phyloP scores from a whole-genome alignment of 2,888 invertebrate genomes.

The Baccha elongata region DNA sequence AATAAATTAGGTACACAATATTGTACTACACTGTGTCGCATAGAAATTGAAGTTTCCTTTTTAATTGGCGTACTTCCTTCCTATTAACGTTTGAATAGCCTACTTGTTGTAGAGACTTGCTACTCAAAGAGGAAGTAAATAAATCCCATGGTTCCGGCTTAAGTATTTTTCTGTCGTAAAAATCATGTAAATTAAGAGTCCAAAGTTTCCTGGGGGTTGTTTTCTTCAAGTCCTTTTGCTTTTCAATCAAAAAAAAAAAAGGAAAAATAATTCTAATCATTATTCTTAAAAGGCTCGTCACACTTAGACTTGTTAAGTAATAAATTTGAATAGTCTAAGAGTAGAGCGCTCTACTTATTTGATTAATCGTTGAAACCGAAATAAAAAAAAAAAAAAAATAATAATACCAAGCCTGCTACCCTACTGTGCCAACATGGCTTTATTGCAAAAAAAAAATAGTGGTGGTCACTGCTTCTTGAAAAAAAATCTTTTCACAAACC shows the following conservation, averaged over 20 bases:
- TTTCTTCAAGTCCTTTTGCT: neutral
- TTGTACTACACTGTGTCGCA: slow-evolving; percentile 14
- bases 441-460: neutral
- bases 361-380: slow-evolving; percentile 43
- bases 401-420: neutral
- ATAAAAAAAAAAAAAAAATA: neutral
- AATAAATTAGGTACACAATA: slow-evolving; percentile 30
- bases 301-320: slow-evolving; percentile 23
- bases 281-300: slow-evolving; percentile 26
- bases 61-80: slow-evolving; percentile 42
- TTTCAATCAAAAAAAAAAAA: neutral
- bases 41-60: slow-evolving; percentile 30
- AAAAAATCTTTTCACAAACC: slow-evolving; percentile 32
- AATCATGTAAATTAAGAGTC: slow-evolving; percentile 52
- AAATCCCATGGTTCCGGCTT: slow-evolving; percentile 30
- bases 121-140: slow-evolving; percentile 26
- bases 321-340: slow-evolving; percentile 32
- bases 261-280: slow-evolving; percentile 15
- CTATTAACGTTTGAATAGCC: slow-evolving; percentile 29
- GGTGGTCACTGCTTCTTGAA: slow-evolving; percentile 47
- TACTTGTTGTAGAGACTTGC: slow-evolving; percentile 39
- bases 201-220: slow-evolving; percentile 17
- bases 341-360: slow-evolving; percentile 39
- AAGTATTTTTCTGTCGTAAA: slow-evolving; percentile 31
- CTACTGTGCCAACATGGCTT: neutral